phyloP scores from a whole-genome alignment of 2,113 vertebrate genomes.

The Erythrolamprus reginae region DNA sequence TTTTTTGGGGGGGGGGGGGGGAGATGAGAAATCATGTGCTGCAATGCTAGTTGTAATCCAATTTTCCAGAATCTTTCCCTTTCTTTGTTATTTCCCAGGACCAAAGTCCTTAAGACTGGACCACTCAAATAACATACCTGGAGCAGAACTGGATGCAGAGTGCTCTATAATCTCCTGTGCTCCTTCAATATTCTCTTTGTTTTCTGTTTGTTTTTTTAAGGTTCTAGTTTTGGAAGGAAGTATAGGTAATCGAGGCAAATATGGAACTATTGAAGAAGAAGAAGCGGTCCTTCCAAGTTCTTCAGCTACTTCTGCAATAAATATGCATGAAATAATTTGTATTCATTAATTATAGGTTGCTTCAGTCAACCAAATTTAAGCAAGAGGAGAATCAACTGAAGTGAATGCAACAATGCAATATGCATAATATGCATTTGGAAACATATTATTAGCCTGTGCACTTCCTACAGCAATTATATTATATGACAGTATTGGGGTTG shows the following conservation, averaged over 20 bases:
- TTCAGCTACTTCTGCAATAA: constrained; percentile 87
- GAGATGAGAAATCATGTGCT: not conserved
- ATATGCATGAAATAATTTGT: not conserved
- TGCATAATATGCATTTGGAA: not conserved
- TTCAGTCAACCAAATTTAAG: not conserved
- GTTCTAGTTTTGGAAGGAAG: constrained; percentile 91
- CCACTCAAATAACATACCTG: constrained; percentile 55
- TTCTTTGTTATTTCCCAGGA: not conserved
- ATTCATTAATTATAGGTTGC: not conserved
- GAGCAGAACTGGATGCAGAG: constrained; percentile 69
- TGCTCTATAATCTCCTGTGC: constrained; percentile 72
- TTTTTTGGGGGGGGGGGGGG: too few relatives aligned
- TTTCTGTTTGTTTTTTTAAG: constrained; percentile 89
- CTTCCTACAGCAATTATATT: not conserved
- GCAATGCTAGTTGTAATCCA: not conserved
- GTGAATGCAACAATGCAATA: not conserved
- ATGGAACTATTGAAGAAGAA: constrained; percentile 76
- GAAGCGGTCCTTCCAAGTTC: constrained; percentile 91
- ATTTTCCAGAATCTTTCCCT: not conserved
- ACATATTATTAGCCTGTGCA: not conserved
- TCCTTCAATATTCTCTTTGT: constrained; percentile 97
- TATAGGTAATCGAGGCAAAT: constrained; percentile 82
- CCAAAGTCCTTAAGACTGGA: not conserved
- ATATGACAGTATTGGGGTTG: not conserved
- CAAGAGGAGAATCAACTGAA: not conserved